Evolutionary conservation across 2,888 invertebrate genomes (phyloP).

Genomic region (Trissolcus japonicus): DNA sequence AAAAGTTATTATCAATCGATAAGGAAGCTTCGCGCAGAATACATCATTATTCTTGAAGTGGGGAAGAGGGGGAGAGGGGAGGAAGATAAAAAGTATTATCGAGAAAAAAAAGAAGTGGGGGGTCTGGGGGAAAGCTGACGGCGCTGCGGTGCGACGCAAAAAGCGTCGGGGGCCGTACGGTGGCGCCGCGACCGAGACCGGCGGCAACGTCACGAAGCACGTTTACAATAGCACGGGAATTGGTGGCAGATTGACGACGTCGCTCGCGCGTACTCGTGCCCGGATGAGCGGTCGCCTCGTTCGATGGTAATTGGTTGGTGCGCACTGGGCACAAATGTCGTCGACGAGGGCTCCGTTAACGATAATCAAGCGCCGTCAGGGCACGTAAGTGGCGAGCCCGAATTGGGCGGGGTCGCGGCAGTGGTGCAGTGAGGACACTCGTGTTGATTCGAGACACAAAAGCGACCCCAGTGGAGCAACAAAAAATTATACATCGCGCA

Average conservation of each 20-base stretch:
- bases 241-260: constrained; percentile 51
- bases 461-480: constrained; percentile 63
- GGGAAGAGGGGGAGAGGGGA: neutral
- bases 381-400: constrained; percentile 50
- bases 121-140: neutral
- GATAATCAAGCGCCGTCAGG: constrained; percentile 46
- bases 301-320: constrained; percentile 39
- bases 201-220: constrained; percentile 27
- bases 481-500: constrained; percentile 48
- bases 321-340: constrained; percentile 43
- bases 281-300: constrained; percentile 33
- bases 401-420: constrained; percentile 51
- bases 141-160: constrained; percentile 10
- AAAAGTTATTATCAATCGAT: constrained; percentile 2
- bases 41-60: neutral
- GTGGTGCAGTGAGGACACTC: constrained; percentile 46
- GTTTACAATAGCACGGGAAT: constrained; percentile 33
- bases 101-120: neutral
- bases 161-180: constrained; percentile 15
- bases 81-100: neutral
- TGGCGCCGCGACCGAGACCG: constrained; percentile 26
- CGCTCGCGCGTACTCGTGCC: constrained; percentile 38
- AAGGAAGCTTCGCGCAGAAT: neutral
- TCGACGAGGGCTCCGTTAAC: constrained; percentile 36
- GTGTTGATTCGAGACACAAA: constrained; percentile 58